These are phyloP conservation scores for Enteromius radiatus DNA, from an alignment of 2,797 vertebrate species.

Conservation along the genomic window DNA sequence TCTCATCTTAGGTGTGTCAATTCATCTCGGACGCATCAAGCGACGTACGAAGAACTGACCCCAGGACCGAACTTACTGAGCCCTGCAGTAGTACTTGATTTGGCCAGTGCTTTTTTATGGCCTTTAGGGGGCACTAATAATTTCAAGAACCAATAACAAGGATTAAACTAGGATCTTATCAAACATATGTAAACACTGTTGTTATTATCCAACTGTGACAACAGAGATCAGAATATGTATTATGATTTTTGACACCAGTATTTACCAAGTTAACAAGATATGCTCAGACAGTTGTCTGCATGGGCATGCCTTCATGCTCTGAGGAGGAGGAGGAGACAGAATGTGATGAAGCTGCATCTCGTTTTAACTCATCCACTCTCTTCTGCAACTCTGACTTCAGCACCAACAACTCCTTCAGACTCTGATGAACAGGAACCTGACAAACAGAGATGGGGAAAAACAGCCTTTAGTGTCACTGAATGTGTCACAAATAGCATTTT, in stretches of 20 bases:
- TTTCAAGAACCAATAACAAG: background rate
- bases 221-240: background rate
- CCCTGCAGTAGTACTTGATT: background rate
- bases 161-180: background rate
- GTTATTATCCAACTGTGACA: background rate
- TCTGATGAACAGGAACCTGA: slow-evolving; percentile 94
- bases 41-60: too few species aligned
- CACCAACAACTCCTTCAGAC: slow-evolving; percentile 89
- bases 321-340: slow-evolving; percentile 87
- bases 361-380: slow-evolving; percentile 89
- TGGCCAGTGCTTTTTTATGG: background rate
- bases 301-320: slow-evolving; percentile 78
- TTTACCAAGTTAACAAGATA: background rate
- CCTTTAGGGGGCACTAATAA: slow-evolving; percentile 17
- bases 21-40: too few species aligned
- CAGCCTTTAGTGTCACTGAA: background rate
- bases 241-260: background rate
- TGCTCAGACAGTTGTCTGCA: slow-evolving; percentile 88
- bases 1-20: too few species aligned
- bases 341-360: slow-evolving; percentile 79
- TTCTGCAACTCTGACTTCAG: slow-evolving; percentile 88
- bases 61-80: too few species aligned
- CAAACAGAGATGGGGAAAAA: background rate
- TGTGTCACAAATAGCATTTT: background rate
- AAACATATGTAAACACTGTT: background rate